Conservation (phyloP, 2,113 vertebrate species). For the Ginglymostoma cirratum region DNA sequence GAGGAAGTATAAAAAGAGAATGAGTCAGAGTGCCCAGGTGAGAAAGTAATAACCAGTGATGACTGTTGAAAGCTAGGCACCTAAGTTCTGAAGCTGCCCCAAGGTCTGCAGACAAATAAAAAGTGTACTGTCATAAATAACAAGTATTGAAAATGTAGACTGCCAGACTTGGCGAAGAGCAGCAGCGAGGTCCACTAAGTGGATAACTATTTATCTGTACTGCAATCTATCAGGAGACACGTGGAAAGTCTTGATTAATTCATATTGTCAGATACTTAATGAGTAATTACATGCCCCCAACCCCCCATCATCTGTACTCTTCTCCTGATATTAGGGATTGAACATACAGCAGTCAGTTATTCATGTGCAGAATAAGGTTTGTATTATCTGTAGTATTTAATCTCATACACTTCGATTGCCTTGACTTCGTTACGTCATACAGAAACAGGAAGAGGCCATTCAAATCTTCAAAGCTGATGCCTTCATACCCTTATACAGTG, state of each 20-base stretch:
- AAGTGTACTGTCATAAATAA: not conserved
- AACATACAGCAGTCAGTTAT: not conserved
- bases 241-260: not conserved
- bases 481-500: not conserved
- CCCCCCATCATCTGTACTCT: not conserved
- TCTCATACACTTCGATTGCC: not conserved
- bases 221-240: too few relatives aligned
- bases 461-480: not conserved
- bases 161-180: not conserved
- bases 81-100: not conserved
- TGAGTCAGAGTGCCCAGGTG: conserved; percentile 10
- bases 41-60: not conserved
- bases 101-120: not conserved
- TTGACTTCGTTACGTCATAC: too few relatives aligned
- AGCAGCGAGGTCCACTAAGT: not conserved
- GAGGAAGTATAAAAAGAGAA: not conserved
- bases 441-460: too few relatives aligned
- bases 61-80: not conserved
- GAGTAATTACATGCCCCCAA: not conserved
- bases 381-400: not conserved
- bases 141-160: not conserved
- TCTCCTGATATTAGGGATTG: not conserved
- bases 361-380: not conserved
- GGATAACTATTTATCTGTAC: not conserved
- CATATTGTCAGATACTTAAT: not conserved